Conservation (phyloP, 2,113 vertebrate genomes). For the Sylvietta virens region DNA sequence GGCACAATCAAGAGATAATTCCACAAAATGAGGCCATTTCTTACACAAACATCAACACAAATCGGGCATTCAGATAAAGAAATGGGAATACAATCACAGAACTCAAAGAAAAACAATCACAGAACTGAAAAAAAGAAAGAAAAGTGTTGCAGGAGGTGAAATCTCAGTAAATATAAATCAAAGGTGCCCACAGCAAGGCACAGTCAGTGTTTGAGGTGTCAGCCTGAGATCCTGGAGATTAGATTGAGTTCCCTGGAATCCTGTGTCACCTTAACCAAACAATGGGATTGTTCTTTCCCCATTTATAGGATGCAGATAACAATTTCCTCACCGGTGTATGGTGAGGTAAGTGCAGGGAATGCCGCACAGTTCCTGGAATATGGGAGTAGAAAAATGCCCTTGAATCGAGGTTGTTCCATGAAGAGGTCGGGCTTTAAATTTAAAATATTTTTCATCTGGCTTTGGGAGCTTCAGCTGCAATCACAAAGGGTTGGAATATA, state of each 20-base stretch:
- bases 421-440: neutral
- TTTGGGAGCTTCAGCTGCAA: neutral
- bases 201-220: neutral
- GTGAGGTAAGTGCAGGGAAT: neutral
- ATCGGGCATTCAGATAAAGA: neutral
- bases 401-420: accelerated
- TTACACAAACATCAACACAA: neutral
- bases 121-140: neutral
- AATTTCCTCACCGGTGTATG: neutral
- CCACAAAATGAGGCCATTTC: neutral
- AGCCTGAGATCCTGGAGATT: neutral
- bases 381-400: neutral
- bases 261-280: neutral
- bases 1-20: neutral
- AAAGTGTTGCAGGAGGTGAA: neutral
- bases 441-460: neutral
- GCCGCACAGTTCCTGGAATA: neutral
- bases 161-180: neutral
- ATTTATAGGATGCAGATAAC: neutral
- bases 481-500: neutral
- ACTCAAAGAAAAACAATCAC: neutral
- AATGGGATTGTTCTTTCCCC: neutral
- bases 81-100: neutral
- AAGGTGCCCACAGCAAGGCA: neutral
- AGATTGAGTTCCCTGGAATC: neutral